Base-by-base conservation (phyloP, 2,797 vertebrate genomes). In the Sebastes flavidus region DNA sequence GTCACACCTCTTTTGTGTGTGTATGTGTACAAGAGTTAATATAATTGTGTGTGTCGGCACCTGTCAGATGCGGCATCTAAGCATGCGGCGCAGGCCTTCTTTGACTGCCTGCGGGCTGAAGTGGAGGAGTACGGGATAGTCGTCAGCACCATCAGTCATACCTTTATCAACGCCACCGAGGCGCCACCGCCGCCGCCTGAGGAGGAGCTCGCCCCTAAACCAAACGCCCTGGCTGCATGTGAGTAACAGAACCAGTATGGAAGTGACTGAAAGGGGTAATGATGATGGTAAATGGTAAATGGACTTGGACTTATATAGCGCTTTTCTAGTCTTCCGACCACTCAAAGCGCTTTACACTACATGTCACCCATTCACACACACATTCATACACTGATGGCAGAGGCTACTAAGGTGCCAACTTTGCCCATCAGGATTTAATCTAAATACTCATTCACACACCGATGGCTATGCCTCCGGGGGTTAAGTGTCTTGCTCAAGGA, bases 91-190 rank as follows among this genome's bases (percentile, higher is more conserved):
- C 96, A 97, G 36, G 98, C 98, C 3, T 99, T 99, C 92, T 99
- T 99, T 2, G 98, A 99, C 89, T 98, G 97, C 77, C 96, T 99
- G 80, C 91, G 98, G 71, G 97, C 98, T 0, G 98, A 99, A 75
- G 97, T 99, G 91, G 97, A 98, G 89, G 98, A 99, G 88, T 98
- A 96, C 0, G 96, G 97, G 5, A 94, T 99, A 13, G 92, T 95
- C 0, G 97, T 99, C 84, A 98, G 97, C 95, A 99, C 97, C 3
- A 95, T 99, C 87, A 98, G 94, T 88, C 98, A 99, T 6, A 97
- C 97, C 25, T 99, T 98, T 91, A 97, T 99, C 93, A 95, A 96
- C 0, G 81, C 81, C 67, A 78, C 84, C 0, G 75, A 83, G 2
- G 83, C 8, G 6, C 65, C 20, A 0, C 78, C 87, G 2, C 84